Conservation (phyloP, 2,888 invertebrate genomes). For the Drosophila leonis region DNA sequence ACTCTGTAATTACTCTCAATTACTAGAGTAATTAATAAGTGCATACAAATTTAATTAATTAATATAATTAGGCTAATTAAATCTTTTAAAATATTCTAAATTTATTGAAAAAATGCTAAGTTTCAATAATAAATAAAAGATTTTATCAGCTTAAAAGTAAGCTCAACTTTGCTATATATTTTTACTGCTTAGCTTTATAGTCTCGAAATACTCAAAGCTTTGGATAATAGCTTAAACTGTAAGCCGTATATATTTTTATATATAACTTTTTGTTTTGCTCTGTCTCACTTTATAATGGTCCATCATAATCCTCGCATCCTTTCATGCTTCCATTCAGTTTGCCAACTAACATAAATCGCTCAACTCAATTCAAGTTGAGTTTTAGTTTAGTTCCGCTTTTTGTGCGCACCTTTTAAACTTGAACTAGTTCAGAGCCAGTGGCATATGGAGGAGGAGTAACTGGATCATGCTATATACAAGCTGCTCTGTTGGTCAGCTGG, state of each 20-base stretch:
- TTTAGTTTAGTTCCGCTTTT: slow-evolving; percentile 14
- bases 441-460: not conserved
- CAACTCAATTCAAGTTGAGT: slow-evolving; percentile 46
- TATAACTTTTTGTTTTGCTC: not conserved
- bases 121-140: too few relatives aligned
- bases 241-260: not conserved
- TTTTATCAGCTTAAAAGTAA: too few relatives aligned
- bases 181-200: not conserved
- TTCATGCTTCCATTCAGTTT: slow-evolving; percentile 27
- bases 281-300: not conserved
- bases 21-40: not conserved
- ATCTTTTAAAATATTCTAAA: too few relatives aligned
- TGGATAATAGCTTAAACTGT: not conserved
- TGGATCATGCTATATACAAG: slow-evolving; percentile 4
- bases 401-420: slow-evolving; percentile 57
- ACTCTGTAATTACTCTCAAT: not conserved
- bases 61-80: too few relatives aligned
- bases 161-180: not conserved
- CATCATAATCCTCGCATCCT: slow-evolving; percentile 9
- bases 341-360: slow-evolving; percentile 36
- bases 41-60: too few relatives aligned
- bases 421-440: slow-evolving; percentile 44
- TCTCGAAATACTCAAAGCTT: not conserved
- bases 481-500: slow-evolving; percentile 14
- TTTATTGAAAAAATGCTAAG: too few relatives aligned